These are phyloP conservation scores for Chelonus insularis DNA, from an alignment of 1,140 invertebrate species.

Conservation along the genomic window DNA sequence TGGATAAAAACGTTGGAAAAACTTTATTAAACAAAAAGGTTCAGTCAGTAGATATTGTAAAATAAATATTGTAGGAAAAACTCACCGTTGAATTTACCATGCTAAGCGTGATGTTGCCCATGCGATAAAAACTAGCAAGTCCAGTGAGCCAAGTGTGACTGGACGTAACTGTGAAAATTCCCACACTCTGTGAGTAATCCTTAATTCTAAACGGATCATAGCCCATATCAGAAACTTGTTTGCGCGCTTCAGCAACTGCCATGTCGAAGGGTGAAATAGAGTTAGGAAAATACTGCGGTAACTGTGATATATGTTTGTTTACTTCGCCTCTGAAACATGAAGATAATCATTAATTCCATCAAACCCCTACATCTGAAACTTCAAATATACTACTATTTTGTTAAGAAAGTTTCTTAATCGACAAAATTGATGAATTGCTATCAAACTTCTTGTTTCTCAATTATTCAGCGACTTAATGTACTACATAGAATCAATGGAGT, in stretches of 20 bases:
- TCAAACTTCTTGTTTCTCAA: too few relatives aligned
- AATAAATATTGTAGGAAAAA: too few relatives aligned
- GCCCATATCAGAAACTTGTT: slow-evolving; percentile 69
- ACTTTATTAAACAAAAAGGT: too few relatives aligned
- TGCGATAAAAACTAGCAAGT: slow-evolving; percentile 76
- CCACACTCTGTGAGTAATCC: slow-evolving; percentile 71
- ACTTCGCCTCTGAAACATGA: slow-evolving; percentile 55
- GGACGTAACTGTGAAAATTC: slow-evolving; percentile 70
- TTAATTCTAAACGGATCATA: slow-evolving; percentile 74
- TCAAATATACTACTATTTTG: too few relatives aligned
- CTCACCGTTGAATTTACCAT: slow-evolving; percentile 72
- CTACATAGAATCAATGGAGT: too few relatives aligned
- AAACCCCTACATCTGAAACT: not conserved
- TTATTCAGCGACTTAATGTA: too few relatives aligned
- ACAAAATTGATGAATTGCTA: too few relatives aligned
- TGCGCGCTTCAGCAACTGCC: slow-evolving; percentile 72
- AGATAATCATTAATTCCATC: not conserved
- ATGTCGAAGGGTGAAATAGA: slow-evolving; percentile 84
- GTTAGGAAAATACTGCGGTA: slow-evolving; percentile 77
- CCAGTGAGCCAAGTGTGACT: slow-evolving; percentile 77
- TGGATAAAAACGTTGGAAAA: too few relatives aligned
- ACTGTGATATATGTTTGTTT: slow-evolving; percentile 61
- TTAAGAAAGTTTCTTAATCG: too few relatives aligned
- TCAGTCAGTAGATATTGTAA: too few relatives aligned
- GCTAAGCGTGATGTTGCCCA: slow-evolving; percentile 74